Evolutionary conservation across 2,797 vertebrate genomes (phyloP).

Genomic region (Phrynocephalus forsythii): DNA sequence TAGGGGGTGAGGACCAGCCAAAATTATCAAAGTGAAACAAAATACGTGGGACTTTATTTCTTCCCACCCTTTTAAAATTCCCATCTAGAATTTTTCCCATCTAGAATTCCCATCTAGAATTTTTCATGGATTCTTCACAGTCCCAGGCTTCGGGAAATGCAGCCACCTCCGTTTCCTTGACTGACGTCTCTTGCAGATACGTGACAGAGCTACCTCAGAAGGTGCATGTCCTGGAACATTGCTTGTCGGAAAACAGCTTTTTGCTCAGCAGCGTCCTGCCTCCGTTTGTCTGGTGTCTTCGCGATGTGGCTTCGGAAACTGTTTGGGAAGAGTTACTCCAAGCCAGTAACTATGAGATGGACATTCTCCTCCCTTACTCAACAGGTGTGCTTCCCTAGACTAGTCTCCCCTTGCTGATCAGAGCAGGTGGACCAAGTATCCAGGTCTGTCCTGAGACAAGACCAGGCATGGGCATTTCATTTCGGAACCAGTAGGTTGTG

Average conservation of each 20-base stretch:
- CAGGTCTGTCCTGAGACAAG: no score
- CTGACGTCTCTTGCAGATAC: background rate
- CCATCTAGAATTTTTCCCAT: background rate
- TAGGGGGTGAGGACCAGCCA: no score
- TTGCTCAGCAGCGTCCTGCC: slow-evolving; percentile 16
- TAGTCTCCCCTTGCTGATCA: background rate
- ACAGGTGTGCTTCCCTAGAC: background rate
- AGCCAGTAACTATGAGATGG: background rate
- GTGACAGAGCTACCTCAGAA: background rate
- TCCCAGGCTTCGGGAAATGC: background rate
- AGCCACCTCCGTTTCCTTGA: slow-evolving; percentile 7
- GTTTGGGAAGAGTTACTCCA: background rate
- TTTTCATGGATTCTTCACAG: background rate
- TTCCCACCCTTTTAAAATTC: background rate
- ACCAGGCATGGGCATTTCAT: no score
- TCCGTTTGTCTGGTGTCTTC: slow-evolving; percentile 17
- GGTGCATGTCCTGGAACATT: background rate
- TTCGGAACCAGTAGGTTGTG: no score
- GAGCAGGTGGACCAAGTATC: no score
- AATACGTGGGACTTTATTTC: no score
- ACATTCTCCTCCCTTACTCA: background rate
- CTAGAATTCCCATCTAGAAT: background rate
- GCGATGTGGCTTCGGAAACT: background rate
- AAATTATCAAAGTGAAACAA: no score
- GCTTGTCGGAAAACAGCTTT: background rate